Evolutionary conservation across 1,140 invertebrate species (phyloP), one percentile per base, ranked within the genome.

Genomic region (Carposina sasakii): DNA sequence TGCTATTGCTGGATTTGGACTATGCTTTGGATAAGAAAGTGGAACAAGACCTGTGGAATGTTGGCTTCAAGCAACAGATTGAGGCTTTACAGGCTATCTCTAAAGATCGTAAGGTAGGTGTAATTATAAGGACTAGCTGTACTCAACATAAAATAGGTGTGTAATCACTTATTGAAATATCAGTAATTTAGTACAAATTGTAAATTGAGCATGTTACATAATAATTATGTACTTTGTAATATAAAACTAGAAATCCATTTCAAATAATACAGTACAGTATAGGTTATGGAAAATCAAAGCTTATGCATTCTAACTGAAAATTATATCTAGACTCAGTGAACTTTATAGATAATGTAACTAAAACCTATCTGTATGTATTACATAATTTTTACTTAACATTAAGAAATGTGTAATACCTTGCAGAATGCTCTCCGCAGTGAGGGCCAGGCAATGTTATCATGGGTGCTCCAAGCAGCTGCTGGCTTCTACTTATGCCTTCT

Each of bases 1-100:
- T 95, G 16, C 81, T 96, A 23, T 87, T 94, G 30, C 81, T 92
- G 39, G 93, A 95, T 75, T 82, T 96, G 54, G 94, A 96, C 69
- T 94, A 93, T 88, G 93, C 94, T n/a, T 81, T 96, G 60, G 93
- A 95, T 76, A 92, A 93, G 67, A 95, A 95, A 85, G 92, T 95
- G 16, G 94, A 96, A 76, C 94, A 95, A 71, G 94, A 96, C 65
- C 81, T 96, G 52, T 96, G 94, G 94, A 96, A 94, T 75, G 87
- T 93, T 71, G 93, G 93, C 10, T 95, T 96, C 85, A 95, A 95
- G 74, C 94, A 94, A 77, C 92, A 94, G 74, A 96, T 96, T 76
- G 91, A 90, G 50, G 87, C 88, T 17, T 77, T 95, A 31, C 94
- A 95, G 68, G 87, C 88, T 16, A 89, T 91, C 46, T 88, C 90